Conservation (phyloP, 2,888 invertebrate species). For the Scaptomyza polygonia region DNA sequence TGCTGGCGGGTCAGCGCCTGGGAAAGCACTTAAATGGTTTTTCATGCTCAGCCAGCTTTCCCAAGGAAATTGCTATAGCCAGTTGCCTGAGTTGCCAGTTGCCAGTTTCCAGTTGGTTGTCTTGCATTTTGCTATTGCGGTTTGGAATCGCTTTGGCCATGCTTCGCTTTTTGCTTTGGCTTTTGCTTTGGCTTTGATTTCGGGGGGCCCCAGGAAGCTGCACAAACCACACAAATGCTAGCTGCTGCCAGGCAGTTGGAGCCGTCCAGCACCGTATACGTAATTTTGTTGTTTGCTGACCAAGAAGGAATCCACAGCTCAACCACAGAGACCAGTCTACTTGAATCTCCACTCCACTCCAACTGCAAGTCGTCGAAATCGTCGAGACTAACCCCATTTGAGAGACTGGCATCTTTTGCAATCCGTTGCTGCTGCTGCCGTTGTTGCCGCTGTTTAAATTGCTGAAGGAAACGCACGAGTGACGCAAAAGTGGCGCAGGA, state of each 20-base stretch:
- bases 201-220: slow-evolving; percentile 61
- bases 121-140: slow-evolving; percentile 11
- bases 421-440: slow-evolving; percentile 41
- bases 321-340: slow-evolving; percentile 24
- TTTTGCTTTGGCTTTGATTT: slow-evolving; percentile 9
- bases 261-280: slow-evolving; percentile 67
- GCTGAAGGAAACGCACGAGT: slow-evolving; percentile 80
- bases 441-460: slow-evolving; percentile 70
- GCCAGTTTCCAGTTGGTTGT: slow-evolving; percentile 39
- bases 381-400: slow-evolving; percentile 61
- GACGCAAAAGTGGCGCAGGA: slow-evolving; percentile 57
- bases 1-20: slow-evolving; percentile 66
- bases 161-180: slow-evolving; percentile 4
- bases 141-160: slow-evolving; percentile 20
- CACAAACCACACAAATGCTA: slow-evolving; percentile 31
- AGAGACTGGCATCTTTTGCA: slow-evolving; percentile 64
- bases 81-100: slow-evolving; percentile 18
- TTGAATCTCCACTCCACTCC: slow-evolving; percentile 6
- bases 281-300: slow-evolving; percentile 63
- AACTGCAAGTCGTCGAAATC: background rate
- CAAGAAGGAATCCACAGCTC: slow-evolving; percentile 70
- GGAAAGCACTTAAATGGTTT: slow-evolving; percentile 77
- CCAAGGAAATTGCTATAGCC: slow-evolving; percentile 70
- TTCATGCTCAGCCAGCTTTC: slow-evolving; percentile 72
- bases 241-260: slow-evolving; percentile 5